Conservation (phyloP, 2,113 vertebrate species). For the Octodon degus region DNA sequence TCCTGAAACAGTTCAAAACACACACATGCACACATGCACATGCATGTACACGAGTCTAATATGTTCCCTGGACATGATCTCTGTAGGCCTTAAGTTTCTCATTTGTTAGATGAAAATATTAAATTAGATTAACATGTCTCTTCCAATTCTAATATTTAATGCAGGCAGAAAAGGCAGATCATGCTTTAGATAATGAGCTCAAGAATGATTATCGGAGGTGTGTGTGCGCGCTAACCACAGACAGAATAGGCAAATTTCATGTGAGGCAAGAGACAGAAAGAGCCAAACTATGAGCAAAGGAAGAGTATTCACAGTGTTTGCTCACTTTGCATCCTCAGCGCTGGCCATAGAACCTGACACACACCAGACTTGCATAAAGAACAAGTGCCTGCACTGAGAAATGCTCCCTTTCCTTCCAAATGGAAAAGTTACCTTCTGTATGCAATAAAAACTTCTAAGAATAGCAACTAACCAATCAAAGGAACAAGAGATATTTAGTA, state of each 20-base stretch:
- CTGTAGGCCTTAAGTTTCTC: neutral
- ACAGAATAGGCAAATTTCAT: neutral
- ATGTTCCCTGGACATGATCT: neutral
- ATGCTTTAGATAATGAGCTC: neutral
- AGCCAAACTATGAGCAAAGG: neutral
- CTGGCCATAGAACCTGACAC: no score
- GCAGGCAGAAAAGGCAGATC: neutral
- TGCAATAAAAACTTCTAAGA: neutral
- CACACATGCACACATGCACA: neutral
- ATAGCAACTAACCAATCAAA: neutral
- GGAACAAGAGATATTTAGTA: neutral
- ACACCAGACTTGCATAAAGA: neutral
- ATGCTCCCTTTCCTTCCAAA: neutral
- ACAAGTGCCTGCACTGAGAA: neutral
- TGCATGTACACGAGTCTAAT: neutral
- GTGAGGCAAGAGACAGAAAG: neutral
- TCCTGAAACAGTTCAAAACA: neutral
- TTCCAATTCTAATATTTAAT: conserved; percentile 24
- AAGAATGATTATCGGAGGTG: neutral
- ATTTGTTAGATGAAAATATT: conserved; percentile 29
- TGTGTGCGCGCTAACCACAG: neutral
- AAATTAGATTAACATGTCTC: neutral
- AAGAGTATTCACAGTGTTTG: neutral
- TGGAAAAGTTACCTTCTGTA: neutral
- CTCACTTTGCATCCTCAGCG: neutral